These are phyloP conservation scores for Poliocrania exsul DNA, from an alignment of 2,797 vertebrate species.

Conservation along the genomic window DNA sequence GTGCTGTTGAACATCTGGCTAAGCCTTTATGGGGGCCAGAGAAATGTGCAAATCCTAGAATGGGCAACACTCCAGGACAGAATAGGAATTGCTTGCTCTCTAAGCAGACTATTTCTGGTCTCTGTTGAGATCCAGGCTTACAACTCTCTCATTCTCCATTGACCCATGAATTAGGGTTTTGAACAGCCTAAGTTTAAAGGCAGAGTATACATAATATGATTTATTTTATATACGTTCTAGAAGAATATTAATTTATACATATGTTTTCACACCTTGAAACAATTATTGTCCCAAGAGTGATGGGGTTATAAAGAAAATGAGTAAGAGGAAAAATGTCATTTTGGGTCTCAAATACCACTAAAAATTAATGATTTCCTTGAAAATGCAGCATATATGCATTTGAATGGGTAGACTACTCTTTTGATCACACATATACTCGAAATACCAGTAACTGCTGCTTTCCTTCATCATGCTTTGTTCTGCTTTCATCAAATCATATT, in stretches of 20 bases:
- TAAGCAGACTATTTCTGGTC: background rate
- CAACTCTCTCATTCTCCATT: background rate
- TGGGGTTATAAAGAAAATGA: background rate
- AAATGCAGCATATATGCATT: background rate
- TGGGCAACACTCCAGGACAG: conserved; percentile 10
- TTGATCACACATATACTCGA: background rate
- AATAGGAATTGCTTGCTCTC: background rate
- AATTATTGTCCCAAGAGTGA: background rate
- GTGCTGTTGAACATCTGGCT: conserved; percentile 43
- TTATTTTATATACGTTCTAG: background rate
- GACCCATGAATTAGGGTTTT: background rate
- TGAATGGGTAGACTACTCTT: background rate
- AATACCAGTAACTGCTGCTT: background rate
- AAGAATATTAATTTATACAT: background rate
- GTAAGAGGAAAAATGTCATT: background rate
- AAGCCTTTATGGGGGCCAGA: background rate
- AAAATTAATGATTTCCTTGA: background rate
- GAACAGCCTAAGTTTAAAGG: background rate
- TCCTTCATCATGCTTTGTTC: background rate
- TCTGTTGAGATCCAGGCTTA: background rate
- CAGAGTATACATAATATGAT: background rate
- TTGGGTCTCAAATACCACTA: background rate
- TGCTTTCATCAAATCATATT: background rate
- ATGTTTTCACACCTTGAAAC: conserved; percentile 25
- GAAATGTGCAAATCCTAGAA: conserved; percentile 29